Evolutionary conservation across 1,140 invertebrate species (phyloP).

Genomic region (Amphibalanus amphitrite): DNA sequence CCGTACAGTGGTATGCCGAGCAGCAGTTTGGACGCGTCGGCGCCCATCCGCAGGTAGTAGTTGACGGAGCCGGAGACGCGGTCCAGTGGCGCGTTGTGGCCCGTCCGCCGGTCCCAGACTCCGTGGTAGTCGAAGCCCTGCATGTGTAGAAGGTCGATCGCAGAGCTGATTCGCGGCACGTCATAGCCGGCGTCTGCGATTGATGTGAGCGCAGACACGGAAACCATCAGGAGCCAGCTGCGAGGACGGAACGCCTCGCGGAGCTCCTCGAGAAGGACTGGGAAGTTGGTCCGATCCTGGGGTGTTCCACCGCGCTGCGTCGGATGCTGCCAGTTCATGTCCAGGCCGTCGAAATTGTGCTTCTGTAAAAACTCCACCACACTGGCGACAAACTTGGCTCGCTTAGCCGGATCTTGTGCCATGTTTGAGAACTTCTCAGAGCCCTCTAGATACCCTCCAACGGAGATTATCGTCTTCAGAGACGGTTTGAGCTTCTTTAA

Average conservation of each 20-base stretch:
- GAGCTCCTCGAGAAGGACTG: conserved; percentile 39
- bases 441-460: conserved; percentile 61
- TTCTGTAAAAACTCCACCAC: conserved; percentile 34
- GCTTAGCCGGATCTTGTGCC: conserved; percentile 21
- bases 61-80: conserved; percentile 18
- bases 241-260: conserved; percentile 29
- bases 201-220: conserved; percentile 32
- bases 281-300: conserved; percentile 57
- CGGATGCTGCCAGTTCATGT: conserved; percentile 63
- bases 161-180: conserved; percentile 34
- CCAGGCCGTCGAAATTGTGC: conserved; percentile 62
- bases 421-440: conserved; percentile 44
- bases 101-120: conserved; percentile 53
- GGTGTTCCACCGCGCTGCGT: conserved; percentile 46
- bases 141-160: conserved; percentile 61
- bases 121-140: conserved; percentile 86
- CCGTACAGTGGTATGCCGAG: conserved; percentile 65
- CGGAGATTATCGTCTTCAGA: conserved; percentile 44
- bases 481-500: conserved; percentile 44
- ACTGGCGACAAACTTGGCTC: conserved; percentile 37
- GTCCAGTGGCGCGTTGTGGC: conserved; percentile 43
- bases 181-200: conserved; percentile 27
- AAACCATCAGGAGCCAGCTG: conserved; percentile 32
- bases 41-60: conserved; percentile 17
- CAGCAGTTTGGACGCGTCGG: conserved; percentile 25